These are phyloP conservation scores for Spinibarbus caldwelli DNA, from an alignment of 2,797 vertebrate species.

Conservation along the genomic window DNA sequence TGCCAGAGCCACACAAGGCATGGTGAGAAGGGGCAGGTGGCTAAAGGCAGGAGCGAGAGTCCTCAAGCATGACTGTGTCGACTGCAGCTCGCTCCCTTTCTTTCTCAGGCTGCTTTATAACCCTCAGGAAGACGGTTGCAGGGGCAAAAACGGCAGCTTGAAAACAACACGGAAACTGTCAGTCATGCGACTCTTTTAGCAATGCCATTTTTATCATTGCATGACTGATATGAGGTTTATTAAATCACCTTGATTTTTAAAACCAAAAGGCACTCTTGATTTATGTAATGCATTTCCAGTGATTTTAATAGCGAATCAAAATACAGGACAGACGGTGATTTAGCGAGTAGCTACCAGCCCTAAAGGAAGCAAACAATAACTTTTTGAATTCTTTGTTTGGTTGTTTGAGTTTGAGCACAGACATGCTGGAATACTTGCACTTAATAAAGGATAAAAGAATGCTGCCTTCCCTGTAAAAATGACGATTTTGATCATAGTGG, in stretches of 20 bases:
- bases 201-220: conserved; percentile 18
- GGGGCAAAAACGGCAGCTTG: conserved; percentile 37
- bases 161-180: conserved; percentile 18
- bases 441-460: conserved; percentile 29
- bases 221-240: conserved; percentile 3
- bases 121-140: conserved; percentile 49
- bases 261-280: background rate
- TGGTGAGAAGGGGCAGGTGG: conserved; percentile 21
- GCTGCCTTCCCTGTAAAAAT: conserved; percentile 51
- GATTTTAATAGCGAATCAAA: conserved; percentile 10
- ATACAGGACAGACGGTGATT: background rate
- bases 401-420: conserved; percentile 48
- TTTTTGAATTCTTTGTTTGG: background rate
- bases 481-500: conserved; percentile 23
- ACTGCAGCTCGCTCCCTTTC: conserved; percentile 22
- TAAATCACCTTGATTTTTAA: background rate
- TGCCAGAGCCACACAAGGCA: conserved; percentile 27
- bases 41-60: conserved; percentile 44
- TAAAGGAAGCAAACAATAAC: background rate
- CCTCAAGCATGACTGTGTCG: conserved; percentile 27
- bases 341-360: background rate
- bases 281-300: conserved; percentile 16
- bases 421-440: conserved; percentile 45
- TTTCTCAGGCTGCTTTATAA: conserved; percentile 27
- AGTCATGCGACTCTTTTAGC: conserved; percentile 5